Percentiles rank a stretch among this genome's conserved stretches.
phyloP scores from a whole-genome alignment of 2,888 invertebrate species.

The Eilema depressum region DNA sequence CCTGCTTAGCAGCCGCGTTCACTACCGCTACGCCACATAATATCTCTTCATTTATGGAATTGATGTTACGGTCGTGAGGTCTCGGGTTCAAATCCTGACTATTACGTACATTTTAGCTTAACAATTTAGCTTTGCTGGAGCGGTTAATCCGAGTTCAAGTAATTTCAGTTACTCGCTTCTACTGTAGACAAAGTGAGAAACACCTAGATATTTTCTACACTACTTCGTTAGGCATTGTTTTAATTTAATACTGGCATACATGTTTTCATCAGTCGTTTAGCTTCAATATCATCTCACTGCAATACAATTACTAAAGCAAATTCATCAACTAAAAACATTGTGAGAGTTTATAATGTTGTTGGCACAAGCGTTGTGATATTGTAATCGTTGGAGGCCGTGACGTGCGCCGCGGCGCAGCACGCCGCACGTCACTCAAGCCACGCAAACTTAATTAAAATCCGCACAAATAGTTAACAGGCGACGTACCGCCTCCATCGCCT shows the following conservation, averaged over 20 bases:
- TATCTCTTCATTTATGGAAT: too few relatives aligned
- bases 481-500: slow-evolving; percentile 15
- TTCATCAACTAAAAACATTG: background rate
- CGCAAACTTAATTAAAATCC: slow-evolving; percentile 63
- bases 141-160: too few relatives aligned
- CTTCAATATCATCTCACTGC: background rate
- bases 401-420: background rate
- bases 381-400: background rate
- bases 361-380: background rate
- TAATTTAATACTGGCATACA: background rate
- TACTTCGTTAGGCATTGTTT: background rate
- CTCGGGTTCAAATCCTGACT: too few relatives aligned
- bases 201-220: too few relatives aligned
- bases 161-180: too few relatives aligned
- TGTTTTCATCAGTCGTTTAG: background rate
- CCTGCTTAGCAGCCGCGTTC: too few relatives aligned
- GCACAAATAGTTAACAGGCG: slow-evolving; percentile 46
- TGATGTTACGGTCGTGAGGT: too few relatives aligned
- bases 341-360: slow-evolving; percentile 3
- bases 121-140: too few relatives aligned
- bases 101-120: too few relatives aligned
- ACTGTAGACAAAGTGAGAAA: too few relatives aligned
- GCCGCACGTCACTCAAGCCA: slow-evolving; percentile 48
- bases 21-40: too few relatives aligned
- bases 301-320: background rate